Evolutionary conservation across 1,140 invertebrate species (phyloP), one percentile per base, ranked within the genome.

Genomic region (Hesperophylax magnus): DNA sequence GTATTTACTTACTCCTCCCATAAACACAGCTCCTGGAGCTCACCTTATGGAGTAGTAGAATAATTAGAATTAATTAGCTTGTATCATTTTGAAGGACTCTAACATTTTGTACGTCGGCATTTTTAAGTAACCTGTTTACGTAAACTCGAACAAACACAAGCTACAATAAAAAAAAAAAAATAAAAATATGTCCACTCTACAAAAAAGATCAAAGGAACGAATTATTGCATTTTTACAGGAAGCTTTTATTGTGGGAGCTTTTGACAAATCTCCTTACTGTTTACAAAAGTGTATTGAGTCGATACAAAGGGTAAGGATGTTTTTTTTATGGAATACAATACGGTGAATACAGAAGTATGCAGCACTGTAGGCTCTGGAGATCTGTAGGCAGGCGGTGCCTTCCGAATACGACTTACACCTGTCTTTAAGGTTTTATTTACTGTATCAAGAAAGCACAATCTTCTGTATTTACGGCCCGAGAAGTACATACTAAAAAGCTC

Each of bases 361-460:
- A 47, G 11, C 39, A 47, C 9, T 47, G 39, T 47, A 14, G 39
- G 39, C 11, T 47, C 11, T 47, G 11, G 14, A 47, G 39, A 47
- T 47, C 39, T 47, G 60, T 61, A 22, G 20, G 14, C 60, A 61
- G 65, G 31, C 39, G 39, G 65, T 69, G 31, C 54, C 69, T 22
- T 72, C 27, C 47, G 52, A 72, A 72, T 69, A 52, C 47, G 18
- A n/a, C 20, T 53, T 72, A 72, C 69, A 72, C 69, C 69, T 72
- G 69, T 52, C 47, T 24, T 72, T 20, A 56, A 72, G 69, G 69
- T 72, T 72, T 72, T 72, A 56, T 72, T 72, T 20, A 72, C 47
- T 27, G 52, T 72, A 72, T 72, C 69, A 72, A 52, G 31, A 20
- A 39, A 17, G 34, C 31, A 39, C 31, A 69, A 69, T 69, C 65